Evolutionary conservation across 2,797 vertebrate species (phyloP), one percentile per base, ranked within the genome.

Genomic region (Sebastes hubbsi): DNA sequence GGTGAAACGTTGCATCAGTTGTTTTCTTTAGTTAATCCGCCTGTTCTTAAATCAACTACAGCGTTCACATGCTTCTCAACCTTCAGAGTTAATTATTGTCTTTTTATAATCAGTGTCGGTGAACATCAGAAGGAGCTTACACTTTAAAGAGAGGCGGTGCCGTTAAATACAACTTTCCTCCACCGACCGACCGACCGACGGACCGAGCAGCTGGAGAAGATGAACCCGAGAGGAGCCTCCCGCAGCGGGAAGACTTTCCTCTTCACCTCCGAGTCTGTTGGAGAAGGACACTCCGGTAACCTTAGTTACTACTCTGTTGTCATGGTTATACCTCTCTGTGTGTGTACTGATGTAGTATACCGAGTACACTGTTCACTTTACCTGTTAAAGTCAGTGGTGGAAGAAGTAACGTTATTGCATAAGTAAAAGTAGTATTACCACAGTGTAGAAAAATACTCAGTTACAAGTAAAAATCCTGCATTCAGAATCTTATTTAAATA

Each of bases 211-310:
- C 18, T 70, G 30, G 38, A 36, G 46, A 88, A 83, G 55, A 96
- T 96, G 95, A 92, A 95, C 74, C 61, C 88, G 2, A 80, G 77
- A 54, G 90, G 85, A 32, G 83, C 88, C 70, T 60, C 76, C 25
- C 62, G 78, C 25, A 65, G 77, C 27, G 87, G 92, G 80, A 95
- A 88, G 83, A 96, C 93, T 0, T 96, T 96, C 84, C 93, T 96
- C 4, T 96, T 96, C 80, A 96, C 96, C 0, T 96, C 96, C 10
- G 96, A 96, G 80, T 96, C 96, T 2, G 95, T 96, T 0, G 93
- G 95, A 77, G 91, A 95, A 68, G 95, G 96, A 83, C 96, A 96
- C 83, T 91, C 95, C 5, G 96, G 96, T 96, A 55, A 55, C 10
- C 6, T 5, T 55, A 34, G 32, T 34, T 34, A 34, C 32, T 34